Evolutionary conservation across 1,140 invertebrate genomes (phyloP), one percentile per base, ranked within the genome.

Genomic region (Diuraphis noxia): DNA sequence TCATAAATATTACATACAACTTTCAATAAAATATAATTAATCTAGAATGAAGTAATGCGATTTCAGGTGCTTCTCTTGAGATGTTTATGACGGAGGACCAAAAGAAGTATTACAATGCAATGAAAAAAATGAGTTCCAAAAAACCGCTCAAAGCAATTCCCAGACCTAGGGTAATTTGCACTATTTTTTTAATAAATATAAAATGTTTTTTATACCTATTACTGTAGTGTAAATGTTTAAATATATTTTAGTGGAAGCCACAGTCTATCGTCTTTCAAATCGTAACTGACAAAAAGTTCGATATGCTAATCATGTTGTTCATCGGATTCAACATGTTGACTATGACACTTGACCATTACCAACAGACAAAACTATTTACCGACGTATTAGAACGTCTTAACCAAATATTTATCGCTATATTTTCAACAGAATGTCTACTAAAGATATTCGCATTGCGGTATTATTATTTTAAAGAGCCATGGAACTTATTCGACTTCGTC

Each of bases 31-130:
- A 72, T 72, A n/a, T 72, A 72, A 72, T 72, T 17, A 72, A 72
- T 72, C n/a, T 72, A 72, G 0, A 72, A 72, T 72, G 2, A 19
- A 72, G 13, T n/a, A 17, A n/a, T 72, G 13, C 5, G 13, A 93
- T 95, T 94, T 97, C 98, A 93, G 99, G 99, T 93, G 98, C 98
- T 93, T 99, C 98, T 92, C 95, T 99, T 85, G 98, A 99, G 94
- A 98, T 99, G 98, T 99, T 99, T 95, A 99, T 99, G 98, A 99
- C 98, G 92, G 98, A 99, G 94, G 98, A 99, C 95, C 99, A 99
- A 95, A 99, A 99, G 96, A 99, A 99, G 95, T 99, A 99, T 94
- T 99, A 99, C 95, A 99, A 99, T 94, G 98, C 98, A 91, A 99
- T 99, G 99, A 99, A 99, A 94, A 99, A 99, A 95, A 99, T 99